These are phyloP conservation scores for Prinia subflava DNA, from an alignment of 2,113 vertebrate species.

Conservation along the genomic window DNA sequence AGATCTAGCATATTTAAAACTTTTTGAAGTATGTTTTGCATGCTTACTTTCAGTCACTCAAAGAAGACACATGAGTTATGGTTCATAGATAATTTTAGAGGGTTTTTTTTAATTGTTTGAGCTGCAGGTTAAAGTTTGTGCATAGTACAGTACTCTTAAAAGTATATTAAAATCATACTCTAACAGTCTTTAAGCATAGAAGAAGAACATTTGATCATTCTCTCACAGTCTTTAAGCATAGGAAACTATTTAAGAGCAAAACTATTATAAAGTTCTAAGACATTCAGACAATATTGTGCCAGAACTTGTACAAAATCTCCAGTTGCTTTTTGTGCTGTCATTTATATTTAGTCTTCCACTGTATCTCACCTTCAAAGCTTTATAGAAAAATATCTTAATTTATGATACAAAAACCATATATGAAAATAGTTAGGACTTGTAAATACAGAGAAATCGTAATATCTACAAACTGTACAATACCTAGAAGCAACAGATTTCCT, in stretches of 20 bases:
- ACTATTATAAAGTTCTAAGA: constrained; percentile 58
- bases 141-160: constrained; percentile 70
- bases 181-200: constrained; percentile 68
- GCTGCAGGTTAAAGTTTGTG: constrained; percentile 61
- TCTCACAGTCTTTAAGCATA: constrained; percentile 69
- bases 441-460: constrained; percentile 71
- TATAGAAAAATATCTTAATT: constrained; percentile 63
- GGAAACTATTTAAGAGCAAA: constrained; percentile 68
- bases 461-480: constrained; percentile 58
- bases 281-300: constrained; percentile 49
- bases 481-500: constrained; percentile 65
- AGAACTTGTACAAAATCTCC: constrained; percentile 61
- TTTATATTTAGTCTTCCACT: constrained; percentile 77
- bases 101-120: constrained; percentile 55
- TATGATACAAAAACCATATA: constrained; percentile 55
- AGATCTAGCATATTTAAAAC: constrained; percentile 54
- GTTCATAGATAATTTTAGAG: constrained; percentile 59
- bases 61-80: constrained; percentile 60
- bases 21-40: constrained; percentile 66
- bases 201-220: constrained; percentile 48
- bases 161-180: constrained; percentile 60
- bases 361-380: constrained; percentile 68
- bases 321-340: constrained; percentile 66
- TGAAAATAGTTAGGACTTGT: constrained; percentile 67
- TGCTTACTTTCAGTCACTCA: constrained; percentile 62